Percentiles rank a stretch among this genome's conserved stretches.
Evolutionary conservation across 1,140 invertebrate genomes (phyloP).

Genomic region (Eupristina koningsbergeri): DNA sequence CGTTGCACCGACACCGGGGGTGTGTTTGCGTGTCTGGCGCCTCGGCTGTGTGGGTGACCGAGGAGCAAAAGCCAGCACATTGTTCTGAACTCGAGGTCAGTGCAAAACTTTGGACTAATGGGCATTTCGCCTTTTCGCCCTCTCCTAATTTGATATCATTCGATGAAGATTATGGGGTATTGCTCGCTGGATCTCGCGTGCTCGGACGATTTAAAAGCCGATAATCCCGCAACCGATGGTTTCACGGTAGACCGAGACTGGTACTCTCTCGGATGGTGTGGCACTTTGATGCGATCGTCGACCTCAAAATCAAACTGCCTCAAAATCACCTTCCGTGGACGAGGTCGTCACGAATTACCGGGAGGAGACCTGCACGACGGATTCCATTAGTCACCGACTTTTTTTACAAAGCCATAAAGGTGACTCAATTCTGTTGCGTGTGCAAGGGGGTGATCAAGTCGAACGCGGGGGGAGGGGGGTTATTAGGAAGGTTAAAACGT

Average conservation of each 20-base stretch:
- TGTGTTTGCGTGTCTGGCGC: not conserved
- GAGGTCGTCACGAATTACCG: not conserved
- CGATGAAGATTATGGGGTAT: too few relatives aligned
- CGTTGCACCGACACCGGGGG: not conserved
- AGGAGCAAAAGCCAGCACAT: too few relatives aligned
- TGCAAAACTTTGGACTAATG: not conserved
- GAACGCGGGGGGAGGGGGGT: not conserved
- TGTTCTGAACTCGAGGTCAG: too few relatives aligned
- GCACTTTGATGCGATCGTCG: too few relatives aligned
- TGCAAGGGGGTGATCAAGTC: not conserved
- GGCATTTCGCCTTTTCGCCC: not conserved
- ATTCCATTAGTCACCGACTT: not conserved
- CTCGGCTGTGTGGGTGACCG: not conserved
- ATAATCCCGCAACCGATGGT: too few relatives aligned
- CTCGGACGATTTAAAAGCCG: too few relatives aligned
- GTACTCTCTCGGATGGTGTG: too few relatives aligned
- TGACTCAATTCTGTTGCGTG: not conserved
- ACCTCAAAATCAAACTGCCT: too few relatives aligned
- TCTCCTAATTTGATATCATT: too few relatives aligned
- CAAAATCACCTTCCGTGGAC: too few relatives aligned
- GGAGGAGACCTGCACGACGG: not conserved
- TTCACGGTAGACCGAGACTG: too few relatives aligned
- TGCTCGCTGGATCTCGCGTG: too few relatives aligned
- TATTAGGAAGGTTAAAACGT: not conserved
- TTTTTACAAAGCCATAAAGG: not conserved